Percentiles rank a stretch among this genome's conserved stretches.
Conservation (phyloP, 2,113 vertebrate genomes). For the Eubucco bourcierii region DNA sequence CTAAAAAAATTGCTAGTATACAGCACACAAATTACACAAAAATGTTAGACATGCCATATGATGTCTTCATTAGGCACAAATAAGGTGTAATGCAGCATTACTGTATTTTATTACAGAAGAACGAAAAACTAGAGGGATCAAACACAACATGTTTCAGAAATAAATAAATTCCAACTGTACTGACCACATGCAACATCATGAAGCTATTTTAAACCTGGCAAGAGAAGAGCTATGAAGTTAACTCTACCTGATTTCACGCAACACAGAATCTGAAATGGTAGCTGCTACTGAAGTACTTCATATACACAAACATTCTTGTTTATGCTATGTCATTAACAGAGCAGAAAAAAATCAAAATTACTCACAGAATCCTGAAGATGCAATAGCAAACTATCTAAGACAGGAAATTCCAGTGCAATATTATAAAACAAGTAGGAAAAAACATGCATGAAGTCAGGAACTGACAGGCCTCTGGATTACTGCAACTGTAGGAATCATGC, state of each 20-base stretch:
- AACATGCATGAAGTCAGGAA: slow-evolving; percentile 70
- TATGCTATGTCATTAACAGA: slow-evolving; percentile 62
- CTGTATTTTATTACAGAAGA: neutral
- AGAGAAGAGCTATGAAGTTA: slow-evolving; percentile 16
- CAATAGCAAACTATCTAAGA: slow-evolving; percentile 72
- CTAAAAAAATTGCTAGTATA: neutral
- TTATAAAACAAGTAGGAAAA: slow-evolving; percentile 67
- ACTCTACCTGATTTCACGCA: slow-evolving; percentile 20
- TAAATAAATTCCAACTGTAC: neutral
- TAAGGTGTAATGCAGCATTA: neutral
- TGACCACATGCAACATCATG: neutral
- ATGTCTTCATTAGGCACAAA: neutral
- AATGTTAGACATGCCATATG: neutral
- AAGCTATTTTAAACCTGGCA: neutral
- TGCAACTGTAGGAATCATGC: slow-evolving; percentile 70
- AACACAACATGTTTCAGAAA: neutral
- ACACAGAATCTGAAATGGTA: slow-evolving; percentile 20
- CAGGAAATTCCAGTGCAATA: slow-evolving; percentile 75
- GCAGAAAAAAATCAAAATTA: slow-evolving; percentile 73
- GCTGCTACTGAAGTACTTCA: slow-evolving; percentile 41
- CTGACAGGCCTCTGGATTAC: slow-evolving; percentile 75
- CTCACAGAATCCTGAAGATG: slow-evolving; percentile 80
- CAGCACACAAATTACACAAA: neutral
- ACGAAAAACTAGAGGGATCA: neutral
- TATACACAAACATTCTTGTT: slow-evolving; percentile 58